Percentiles rank a stretch among this genome's conserved stretches.
Conservation (phyloP, 2,797 vertebrate species). For the Anniella stebbinsi region DNA sequence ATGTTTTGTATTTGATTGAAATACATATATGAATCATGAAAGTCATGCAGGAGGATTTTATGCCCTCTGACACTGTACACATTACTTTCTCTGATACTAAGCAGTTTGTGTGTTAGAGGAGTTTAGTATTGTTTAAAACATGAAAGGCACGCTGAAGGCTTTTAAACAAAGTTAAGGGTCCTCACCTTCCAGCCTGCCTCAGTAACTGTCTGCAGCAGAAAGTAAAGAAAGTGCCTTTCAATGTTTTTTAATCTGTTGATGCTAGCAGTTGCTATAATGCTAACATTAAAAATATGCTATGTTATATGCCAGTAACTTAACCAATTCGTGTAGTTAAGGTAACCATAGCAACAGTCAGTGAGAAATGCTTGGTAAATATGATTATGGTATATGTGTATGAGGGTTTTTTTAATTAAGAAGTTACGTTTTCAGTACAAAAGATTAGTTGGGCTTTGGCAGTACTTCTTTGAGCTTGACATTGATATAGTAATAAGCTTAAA, state of each 20-base stretch:
- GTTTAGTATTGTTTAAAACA: constrained; percentile 55
- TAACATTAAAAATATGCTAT: not conserved
- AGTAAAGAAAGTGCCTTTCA: not conserved
- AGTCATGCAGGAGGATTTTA: not conserved
- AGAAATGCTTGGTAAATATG: constrained; percentile 20
- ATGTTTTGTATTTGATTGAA: not conserved
- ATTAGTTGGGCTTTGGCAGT: constrained; percentile 52
- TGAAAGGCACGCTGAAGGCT: too few species aligned
- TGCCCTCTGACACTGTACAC: rapidly evolving
- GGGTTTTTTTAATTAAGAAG: constrained; percentile 13
- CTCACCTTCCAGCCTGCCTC: not conserved
- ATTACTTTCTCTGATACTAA: constrained; percentile 30
- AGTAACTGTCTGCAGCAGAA: constrained; percentile 31
- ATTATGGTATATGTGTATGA: constrained; percentile 32
- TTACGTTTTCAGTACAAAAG: constrained; percentile 26
- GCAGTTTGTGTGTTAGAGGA: not conserved
- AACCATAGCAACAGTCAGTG: not conserved
- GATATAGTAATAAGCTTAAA: constrained; percentile 60
- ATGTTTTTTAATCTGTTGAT: not conserved
- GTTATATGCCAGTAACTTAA: constrained; percentile 25
- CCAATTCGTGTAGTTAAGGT: constrained; percentile 46
- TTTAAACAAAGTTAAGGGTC: constrained; percentile 38
- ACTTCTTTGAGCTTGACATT: constrained; percentile 55
- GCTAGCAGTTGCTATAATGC: not conserved
- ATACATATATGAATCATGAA: not conserved